A percentile compares a stretch with the other conserved stretches of the same genome.
These are phyloP conservation scores for Gymnothorax javanicus DNA, from an alignment of 2,797 vertebrate genomes.

Conservation along the genomic window DNA sequence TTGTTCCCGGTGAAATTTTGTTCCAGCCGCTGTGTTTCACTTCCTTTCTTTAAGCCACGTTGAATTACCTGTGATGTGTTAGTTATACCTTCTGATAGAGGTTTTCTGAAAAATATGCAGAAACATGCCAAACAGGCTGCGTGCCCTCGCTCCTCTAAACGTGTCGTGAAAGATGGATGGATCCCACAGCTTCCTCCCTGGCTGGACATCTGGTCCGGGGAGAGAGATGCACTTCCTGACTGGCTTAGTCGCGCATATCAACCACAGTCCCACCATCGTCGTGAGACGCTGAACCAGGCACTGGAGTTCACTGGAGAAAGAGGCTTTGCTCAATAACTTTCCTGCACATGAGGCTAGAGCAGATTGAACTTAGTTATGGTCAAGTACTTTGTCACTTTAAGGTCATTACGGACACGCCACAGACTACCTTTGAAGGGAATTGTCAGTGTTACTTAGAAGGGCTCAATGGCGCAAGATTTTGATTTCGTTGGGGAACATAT, in stretches of 20 bases:
- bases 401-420: slow-evolving; percentile 65
- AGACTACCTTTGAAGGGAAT: slow-evolving; percentile 53
- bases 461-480: slow-evolving; percentile 61
- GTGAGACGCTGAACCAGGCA: not conserved
- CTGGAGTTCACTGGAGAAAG: not conserved
- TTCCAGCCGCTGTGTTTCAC: not conserved
- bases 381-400: slow-evolving; percentile 45
- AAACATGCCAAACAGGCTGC: slow-evolving; percentile 9
- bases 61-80: not conserved
- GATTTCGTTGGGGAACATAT: slow-evolving; percentile 61
- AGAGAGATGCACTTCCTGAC: slow-evolving; percentile 27
- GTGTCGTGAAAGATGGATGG: slow-evolving; percentile 29
- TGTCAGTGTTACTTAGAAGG: slow-evolving; percentile 60
- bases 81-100: slow-evolving; percentile 38
- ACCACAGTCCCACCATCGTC: not conserved
- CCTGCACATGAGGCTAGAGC: not conserved
- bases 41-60: not conserved
- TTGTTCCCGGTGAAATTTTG: not conserved
- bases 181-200: slow-evolving; percentile 43
- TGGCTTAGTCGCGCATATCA: slow-evolving; percentile 5
- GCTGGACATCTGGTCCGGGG: slow-evolving; percentile 36
- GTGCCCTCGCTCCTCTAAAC: not conserved
- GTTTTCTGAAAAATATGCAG: not conserved
- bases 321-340: not conserved
- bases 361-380: not conserved